phyloP scores from a whole-genome alignment of 2,888 invertebrate species.

The Osmoderma eremita region DNA sequence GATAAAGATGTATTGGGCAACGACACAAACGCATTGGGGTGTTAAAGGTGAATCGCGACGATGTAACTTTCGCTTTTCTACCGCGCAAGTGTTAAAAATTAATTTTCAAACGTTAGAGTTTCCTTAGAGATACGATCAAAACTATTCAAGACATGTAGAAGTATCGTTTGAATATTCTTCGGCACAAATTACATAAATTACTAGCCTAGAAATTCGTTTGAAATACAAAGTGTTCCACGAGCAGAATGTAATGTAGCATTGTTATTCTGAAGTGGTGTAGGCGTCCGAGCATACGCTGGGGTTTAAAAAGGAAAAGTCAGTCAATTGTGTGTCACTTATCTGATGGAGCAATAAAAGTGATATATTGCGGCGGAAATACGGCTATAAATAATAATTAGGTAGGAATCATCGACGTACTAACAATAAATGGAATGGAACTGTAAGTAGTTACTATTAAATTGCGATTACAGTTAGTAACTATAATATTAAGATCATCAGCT shows the following conservation, averaged over 20 bases:
- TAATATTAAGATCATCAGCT: too few relatives aligned
- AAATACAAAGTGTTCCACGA: conserved; percentile 24
- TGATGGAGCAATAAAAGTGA: conserved; percentile 60
- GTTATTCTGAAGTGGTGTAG: background rate
- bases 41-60: background rate
- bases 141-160: conserved; percentile 8
- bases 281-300: conserved; percentile 2
- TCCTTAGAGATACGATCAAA: background rate
- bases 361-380: conserved; percentile 55
- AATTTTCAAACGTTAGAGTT: background rate
- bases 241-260: background rate
- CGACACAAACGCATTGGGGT: background rate
- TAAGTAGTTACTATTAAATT: too few relatives aligned
- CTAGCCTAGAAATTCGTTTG: conserved; percentile 2
- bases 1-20: background rate
- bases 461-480: too few relatives aligned
- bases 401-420: too few relatives aligned
- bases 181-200: conserved; percentile 29
- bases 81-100: background rate
- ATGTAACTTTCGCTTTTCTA: background rate
- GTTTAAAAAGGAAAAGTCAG: conserved; percentile 30
- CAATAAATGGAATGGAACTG: too few relatives aligned
- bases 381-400: conserved; percentile 62
- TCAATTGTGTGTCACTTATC: conserved; percentile 39
- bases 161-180: conserved; percentile 17